Evolutionary conservation across 1,140 invertebrate genomes (phyloP).

Genomic region (Bombus pyrosoma): DNA sequence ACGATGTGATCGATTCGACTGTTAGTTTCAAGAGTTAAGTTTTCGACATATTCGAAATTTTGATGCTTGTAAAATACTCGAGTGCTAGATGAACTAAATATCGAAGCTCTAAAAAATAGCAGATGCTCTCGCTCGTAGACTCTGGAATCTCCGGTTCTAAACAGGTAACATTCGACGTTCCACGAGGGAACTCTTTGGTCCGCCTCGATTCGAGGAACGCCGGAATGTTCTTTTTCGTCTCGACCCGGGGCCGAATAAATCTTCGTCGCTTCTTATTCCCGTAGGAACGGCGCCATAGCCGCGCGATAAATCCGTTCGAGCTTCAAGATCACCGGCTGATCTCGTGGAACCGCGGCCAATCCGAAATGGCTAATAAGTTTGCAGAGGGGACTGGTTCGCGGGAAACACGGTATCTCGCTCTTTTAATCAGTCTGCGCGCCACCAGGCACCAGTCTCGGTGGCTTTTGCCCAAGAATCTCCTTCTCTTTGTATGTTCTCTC

Average conservation of each 20-base stretch:
- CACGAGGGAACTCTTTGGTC: background rate
- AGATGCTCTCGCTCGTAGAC: background rate
- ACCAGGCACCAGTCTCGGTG: background rate
- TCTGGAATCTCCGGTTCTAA: background rate
- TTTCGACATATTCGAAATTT: no score
- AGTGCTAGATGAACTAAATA: no score
- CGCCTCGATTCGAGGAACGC: slow-evolving; percentile 7
- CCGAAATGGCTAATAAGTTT: slow-evolving; percentile 44
- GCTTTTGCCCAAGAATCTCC: background rate
- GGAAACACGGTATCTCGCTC: slow-evolving; percentile 5
- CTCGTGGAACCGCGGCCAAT: slow-evolving; percentile 13
- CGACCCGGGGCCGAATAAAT: slow-evolving; percentile 12
- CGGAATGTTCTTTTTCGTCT: no score
- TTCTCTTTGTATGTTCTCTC: no score
- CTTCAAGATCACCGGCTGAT: background rate
- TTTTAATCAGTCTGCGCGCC: background rate
- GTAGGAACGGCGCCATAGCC: background rate
- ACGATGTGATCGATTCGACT: no score
- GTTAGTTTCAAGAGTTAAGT: no score
- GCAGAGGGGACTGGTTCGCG: background rate
- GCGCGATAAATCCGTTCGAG: slow-evolving; percentile 24
- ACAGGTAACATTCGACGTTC: background rate
- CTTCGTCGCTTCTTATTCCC: slow-evolving; percentile 12
- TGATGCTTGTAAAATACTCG: no score
- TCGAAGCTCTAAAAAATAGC: no score